Evolutionary conservation across 2,888 invertebrate genomes (phyloP), one percentile per base, ranked within the genome.

Genomic region (Theristus sp.): DNA sequence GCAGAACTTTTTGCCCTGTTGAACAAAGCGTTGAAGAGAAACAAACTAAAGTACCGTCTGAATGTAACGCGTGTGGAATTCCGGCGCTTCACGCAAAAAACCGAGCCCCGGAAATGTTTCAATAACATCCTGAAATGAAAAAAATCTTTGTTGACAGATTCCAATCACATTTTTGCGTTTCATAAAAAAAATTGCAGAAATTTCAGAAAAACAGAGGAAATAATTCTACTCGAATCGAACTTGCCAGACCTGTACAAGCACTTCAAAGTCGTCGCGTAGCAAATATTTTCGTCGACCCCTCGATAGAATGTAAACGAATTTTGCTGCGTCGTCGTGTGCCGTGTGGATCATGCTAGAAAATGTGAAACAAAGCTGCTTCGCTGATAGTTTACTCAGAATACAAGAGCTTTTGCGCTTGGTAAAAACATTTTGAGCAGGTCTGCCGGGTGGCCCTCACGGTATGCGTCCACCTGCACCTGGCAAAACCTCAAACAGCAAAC

Each of bases 1-100:
- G n/a, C n/a, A n/a, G n/a, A n/a, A n/a, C n/a, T n/a, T n/a, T n/a
- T n/a, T n/a, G n/a, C n/a, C n/a, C n/a, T n/a, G n/a, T n/a, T n/a
- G n/a, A n/a, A n/a, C n/a, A 28, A 28, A 28, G 10, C 13, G 10
- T 38, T 20, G 6, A n/a, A n/a, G 10, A 38, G 38, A 38, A 6
- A 38, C 38, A 17, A 38, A 38, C 24, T 49, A 74, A n/a, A n/a
- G n/a, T 31, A 87, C 96, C 75, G 96, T 96, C 77, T 94, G 91
- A 68, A 96, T 88, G 76, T 96, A 98, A 81, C 93, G 84, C 64
- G 91, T 91, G 81, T 98, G 96, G 79, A 98, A 98, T 80, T 98
- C 96, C 1, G 88, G 87, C 62, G 96, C 94, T 76, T 94, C 91
- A 76, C 91, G 89, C 62, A 98, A 82, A 81, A 98, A 98, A 64